Conservation (phyloP, 2,113 vertebrate genomes). For the Gambusia affinis region DNA sequence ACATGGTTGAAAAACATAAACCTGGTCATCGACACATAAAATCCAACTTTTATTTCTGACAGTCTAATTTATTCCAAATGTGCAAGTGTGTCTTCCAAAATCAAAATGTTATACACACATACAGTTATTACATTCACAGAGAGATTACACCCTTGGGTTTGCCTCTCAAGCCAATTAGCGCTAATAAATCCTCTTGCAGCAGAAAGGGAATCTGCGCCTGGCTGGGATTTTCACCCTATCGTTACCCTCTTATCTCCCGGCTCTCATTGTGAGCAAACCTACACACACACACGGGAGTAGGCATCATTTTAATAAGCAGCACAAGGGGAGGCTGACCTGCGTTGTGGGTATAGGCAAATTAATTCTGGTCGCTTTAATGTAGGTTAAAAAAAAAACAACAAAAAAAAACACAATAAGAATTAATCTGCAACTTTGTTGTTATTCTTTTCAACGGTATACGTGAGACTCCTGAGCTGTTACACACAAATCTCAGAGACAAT, state of each 20-base stretch:
- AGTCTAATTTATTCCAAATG: constrained; percentile 1
- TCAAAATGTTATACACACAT: constrained; percentile 15
- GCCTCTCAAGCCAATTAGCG: constrained; percentile 57
- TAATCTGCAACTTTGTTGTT: not conserved
- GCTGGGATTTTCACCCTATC: constrained; percentile 50
- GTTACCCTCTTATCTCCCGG: constrained; percentile 53
- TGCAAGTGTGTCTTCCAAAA: constrained; percentile 1
- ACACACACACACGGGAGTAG: constrained; percentile 40
- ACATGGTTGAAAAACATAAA: not conserved
- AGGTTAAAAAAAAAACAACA: constrained; percentile 19
- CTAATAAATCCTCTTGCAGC: constrained; percentile 40
- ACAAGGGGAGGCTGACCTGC: constrained; percentile 44
- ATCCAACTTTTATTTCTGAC: not conserved
- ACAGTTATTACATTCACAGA: constrained; percentile 36
- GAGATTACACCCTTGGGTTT: constrained; percentile 44
- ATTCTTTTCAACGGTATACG: not conserved
- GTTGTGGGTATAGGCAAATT: constrained; percentile 35
- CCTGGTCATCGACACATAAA: not conserved
- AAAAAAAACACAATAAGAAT: constrained; percentile 1
- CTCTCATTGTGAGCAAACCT: constrained; percentile 51
- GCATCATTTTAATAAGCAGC: constrained; percentile 61
- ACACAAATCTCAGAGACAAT: constrained; percentile 10
- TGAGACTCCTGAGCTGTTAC: constrained; percentile 9
- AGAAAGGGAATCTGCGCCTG: constrained; percentile 22
- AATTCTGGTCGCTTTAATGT: constrained; percentile 39